Base-by-base conservation (phyloP, 1,140 invertebrate species). In the Battus philenor region DNA sequence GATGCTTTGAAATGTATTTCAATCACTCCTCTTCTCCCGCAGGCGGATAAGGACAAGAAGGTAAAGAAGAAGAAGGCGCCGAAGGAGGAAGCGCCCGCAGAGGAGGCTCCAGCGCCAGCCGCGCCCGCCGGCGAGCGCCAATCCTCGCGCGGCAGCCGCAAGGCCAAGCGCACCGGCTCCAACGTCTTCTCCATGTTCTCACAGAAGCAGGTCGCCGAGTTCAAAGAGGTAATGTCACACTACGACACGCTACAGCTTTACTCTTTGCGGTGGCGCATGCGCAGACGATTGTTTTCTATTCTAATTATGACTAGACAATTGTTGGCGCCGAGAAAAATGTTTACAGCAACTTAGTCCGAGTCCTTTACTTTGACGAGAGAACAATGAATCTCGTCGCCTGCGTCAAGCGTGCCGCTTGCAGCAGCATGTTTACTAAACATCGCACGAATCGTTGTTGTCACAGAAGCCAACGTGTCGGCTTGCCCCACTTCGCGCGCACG, bases 181-280 rank as follows among this genome's bases (percentile, higher is more conserved):
- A 97, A 95, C 89, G 95, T 97, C 68, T 97, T 98, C 90, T 96
- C 95, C 70, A 95, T 96, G 92, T 98, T 98, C 91, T 93, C 93
- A 47, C 95, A 97, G 88, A 93, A 93, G 88, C 95, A 98, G 89
- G 94, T 98, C 63, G 94, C 95, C 59, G 95, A 97, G 86, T 98
- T 97, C 90, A 98, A 97, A 88, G 96, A 98, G 90, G 95, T 95
- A 73, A 89, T n/a, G n/a, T n/a, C n/a, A n/a, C n/a, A n/a, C n/a
- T n/a, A n/a, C n/a, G n/a, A n/a, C n/a, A n/a, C n/a, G n/a, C n/a
- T n/a, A n/a, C n/a, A n/a, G n/a, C n/a, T n/a, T n/a, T n/a, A n/a
- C n/a, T n/a, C n/a, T n/a, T n/a, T n/a, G n/a, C n/a, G n/a, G n/a
- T n/a, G n/a, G n/a, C n/a, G n/a, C n/a, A n/a, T n/a, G n/a, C n/a